Evolutionary conservation across 1,140 invertebrate species (phyloP).

Genomic region (Leucophenga varia): DNA sequence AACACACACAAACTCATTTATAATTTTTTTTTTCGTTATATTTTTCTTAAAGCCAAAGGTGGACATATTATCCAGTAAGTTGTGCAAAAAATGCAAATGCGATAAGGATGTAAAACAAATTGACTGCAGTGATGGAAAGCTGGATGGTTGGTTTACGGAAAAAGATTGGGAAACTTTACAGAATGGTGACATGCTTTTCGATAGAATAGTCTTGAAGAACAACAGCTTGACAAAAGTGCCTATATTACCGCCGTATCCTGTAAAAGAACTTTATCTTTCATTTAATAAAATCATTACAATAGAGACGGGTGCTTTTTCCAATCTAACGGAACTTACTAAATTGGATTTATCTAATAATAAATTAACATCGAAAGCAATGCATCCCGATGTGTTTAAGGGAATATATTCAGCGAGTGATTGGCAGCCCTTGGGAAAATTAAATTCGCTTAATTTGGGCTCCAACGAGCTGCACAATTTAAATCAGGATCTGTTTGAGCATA

Average conservation of each 20-base stretch:
- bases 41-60: slow-evolving; percentile 11
- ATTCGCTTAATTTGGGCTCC: slow-evolving; percentile 63
- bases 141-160: slow-evolving; percentile 32
- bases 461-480: slow-evolving; percentile 69
- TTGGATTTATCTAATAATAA: slow-evolving; percentile 72
- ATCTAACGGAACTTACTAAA: slow-evolving; percentile 63
- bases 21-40: background rate
- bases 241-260: slow-evolving; percentile 48
- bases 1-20: no score
- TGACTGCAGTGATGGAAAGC: slow-evolving; percentile 41
- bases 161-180: slow-evolving; percentile 55
- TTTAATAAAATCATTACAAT: slow-evolving; percentile 64
- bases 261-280: slow-evolving; percentile 58
- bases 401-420: slow-evolving; percentile 60
- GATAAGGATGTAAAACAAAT: slow-evolving; percentile 23
- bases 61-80: slow-evolving; percentile 17
- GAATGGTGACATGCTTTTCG: slow-evolving; percentile 51
- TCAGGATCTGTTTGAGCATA: slow-evolving; percentile 72
- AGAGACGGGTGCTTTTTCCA: slow-evolving; percentile 63
- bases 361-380: slow-evolving; percentile 61
- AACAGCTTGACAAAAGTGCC: slow-evolving; percentile 37
- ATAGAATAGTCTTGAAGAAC: slow-evolving; percentile 41
- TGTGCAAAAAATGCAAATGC: slow-evolving; percentile 51
- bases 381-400: slow-evolving; percentile 69
- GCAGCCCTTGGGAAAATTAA: slow-evolving; percentile 64